Conservation (phyloP, 2,888 invertebrate genomes). For the Marasmarcha lunaedactyla region DNA sequence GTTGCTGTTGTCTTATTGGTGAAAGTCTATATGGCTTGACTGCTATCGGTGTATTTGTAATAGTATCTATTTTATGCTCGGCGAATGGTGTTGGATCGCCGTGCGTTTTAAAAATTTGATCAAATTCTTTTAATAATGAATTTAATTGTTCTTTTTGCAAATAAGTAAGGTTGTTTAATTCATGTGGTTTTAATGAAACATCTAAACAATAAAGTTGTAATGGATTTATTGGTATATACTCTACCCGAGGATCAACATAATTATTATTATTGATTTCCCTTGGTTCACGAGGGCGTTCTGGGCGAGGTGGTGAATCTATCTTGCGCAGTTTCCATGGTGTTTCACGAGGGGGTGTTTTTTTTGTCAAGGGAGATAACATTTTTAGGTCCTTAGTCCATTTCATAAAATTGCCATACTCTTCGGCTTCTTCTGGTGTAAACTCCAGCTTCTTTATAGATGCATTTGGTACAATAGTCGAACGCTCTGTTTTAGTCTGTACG, state of each 20-base stretch:
- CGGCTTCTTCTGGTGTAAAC: no score
- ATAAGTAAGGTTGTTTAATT: conserved; percentile 5
- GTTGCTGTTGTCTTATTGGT: conserved; percentile 6
- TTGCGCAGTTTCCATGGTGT: conserved; percentile 6
- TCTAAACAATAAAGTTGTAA: conserved; percentile 10
- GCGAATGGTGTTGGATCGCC: conserved; percentile 6
- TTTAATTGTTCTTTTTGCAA: conserved; percentile 5
- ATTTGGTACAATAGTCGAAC: no score
- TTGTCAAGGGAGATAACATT: conserved; percentile 2
- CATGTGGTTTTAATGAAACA: conserved; percentile 13
- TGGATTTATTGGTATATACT: conserved; percentile 12
- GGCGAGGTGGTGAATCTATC: conserved; percentile 5
- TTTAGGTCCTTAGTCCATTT: conserved; percentile 4
- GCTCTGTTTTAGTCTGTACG: no score
- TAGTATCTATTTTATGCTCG: conserved; percentile 2
- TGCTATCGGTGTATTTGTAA: not conserved
- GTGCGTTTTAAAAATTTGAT: conserved; percentile 9
- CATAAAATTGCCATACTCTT: conserved; percentile 2
- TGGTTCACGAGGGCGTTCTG: not conserved
- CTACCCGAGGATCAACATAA: conserved; percentile 10
- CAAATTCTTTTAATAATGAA: conserved; percentile 3
- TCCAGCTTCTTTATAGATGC: no score
- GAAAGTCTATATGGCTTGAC: conserved; percentile 10
- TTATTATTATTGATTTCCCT: not conserved
- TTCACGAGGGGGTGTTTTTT: not conserved